A percentile compares a stretch with the other conserved stretches of the same genome.
These are phyloP conservation scores for Pelagia noctiluca DNA, from an alignment of 30 jellyfish, hydroid and myxozoan genomes.

Conservation along the genomic window DNA sequence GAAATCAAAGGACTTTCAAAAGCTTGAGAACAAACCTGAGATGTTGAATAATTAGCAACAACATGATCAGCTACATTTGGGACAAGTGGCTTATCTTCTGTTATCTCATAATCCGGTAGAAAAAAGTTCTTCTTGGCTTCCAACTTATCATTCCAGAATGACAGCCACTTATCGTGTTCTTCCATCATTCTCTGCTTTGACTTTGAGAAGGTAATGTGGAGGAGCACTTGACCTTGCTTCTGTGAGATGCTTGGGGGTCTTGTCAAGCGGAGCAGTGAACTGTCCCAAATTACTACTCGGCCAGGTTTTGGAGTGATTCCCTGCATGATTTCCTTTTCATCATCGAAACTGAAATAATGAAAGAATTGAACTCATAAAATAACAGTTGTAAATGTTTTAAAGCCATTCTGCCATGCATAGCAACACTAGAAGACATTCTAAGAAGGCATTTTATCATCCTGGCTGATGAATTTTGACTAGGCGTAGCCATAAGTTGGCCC, in stretches of 20 bases:
- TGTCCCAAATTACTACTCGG: conserved; percentile 95
- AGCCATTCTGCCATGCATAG: too few species aligned
- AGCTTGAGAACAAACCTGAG: too few species aligned
- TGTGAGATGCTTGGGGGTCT: conserved; percentile 92
- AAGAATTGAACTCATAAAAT: too few species aligned
- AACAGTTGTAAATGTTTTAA: too few species aligned
- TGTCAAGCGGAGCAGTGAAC: conserved; percentile 77
- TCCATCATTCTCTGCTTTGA: conserved; percentile 77
- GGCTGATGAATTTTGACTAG: too few species aligned
- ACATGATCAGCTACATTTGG: conserved; percentile 80
- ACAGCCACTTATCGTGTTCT: conserved; percentile 58
- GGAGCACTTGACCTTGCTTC: conserved; percentile 81
- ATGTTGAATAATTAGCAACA: conserved; percentile 73
- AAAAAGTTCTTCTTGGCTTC: conserved; percentile 75
- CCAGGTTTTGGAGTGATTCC: conserved; percentile 91
- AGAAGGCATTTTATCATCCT: too few species aligned
- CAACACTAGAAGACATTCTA: too few species aligned
- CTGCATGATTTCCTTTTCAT: conserved; percentile 78
- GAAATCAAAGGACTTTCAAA: too few species aligned
- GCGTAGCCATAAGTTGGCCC: too few species aligned
- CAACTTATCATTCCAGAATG: conserved; percentile 63
- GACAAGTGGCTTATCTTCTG: conserved; percentile 56
- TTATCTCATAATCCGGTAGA: conserved; percentile 66
- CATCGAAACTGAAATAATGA: conserved; percentile 82
- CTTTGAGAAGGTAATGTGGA: conserved; percentile 73